Conservation (phyloP, 2,797 vertebrate species). For the Psittacula derbiana region DNA sequence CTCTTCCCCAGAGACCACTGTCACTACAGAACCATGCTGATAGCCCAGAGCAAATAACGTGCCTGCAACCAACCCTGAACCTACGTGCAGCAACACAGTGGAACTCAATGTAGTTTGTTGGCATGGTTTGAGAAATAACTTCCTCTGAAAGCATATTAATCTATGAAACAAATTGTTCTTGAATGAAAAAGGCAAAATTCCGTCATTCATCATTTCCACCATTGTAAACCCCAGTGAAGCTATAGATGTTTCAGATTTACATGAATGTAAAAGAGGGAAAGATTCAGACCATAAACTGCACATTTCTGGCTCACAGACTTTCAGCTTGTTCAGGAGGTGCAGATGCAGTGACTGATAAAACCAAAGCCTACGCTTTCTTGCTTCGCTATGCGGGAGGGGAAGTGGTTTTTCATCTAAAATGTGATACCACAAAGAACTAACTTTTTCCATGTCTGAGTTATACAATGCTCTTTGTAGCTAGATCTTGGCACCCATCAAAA, state of each 20-base stretch:
- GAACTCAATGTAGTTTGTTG: not conserved
- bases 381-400: conserved; percentile 40
- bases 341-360: not conserved
- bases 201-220: not conserved
- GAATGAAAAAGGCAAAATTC: conserved; percentile 12
- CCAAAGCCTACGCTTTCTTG: not conserved
- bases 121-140: not conserved
- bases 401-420: conserved; percentile 45
- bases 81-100: not conserved
- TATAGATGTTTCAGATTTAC: conserved; percentile 32
- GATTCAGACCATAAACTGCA: not conserved
- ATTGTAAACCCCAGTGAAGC: not conserved
- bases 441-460: conserved; percentile 50
- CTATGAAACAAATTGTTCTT: not conserved
- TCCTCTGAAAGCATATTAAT: not conserved
- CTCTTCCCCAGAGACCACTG: not conserved
- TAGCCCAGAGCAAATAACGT: not conserved
- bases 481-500: conserved; percentile 5
- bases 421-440: conserved; percentile 13
- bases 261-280: not conserved
- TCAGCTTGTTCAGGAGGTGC: not conserved
- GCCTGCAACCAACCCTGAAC: not conserved
- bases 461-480: conserved; percentile 21
- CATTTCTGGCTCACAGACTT: conserved; percentile 4
- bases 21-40: not conserved